Base-by-base conservation (phyloP, 2,888 invertebrate genomes). In the Volucella inanis region DNA sequence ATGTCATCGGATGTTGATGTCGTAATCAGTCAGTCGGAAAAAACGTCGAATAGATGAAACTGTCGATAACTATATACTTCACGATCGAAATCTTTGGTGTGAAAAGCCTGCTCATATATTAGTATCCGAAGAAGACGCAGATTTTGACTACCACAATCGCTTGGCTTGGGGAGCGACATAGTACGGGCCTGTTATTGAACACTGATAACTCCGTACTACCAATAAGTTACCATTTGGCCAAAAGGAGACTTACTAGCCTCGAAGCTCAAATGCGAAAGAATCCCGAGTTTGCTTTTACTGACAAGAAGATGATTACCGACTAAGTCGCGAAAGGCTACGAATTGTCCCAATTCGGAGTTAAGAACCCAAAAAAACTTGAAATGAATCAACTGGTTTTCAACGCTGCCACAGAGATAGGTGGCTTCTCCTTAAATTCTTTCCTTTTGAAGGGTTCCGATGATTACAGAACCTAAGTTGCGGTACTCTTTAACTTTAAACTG, bases 401-500 rank as follows among this genome's bases (percentile, higher is more conserved):
- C 47, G 88, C 88, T 6, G 88, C 88, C 18, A 2, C 18, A 18
- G 18, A 18, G 18, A 18, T 18, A 18, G 18, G 18, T 18, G 18
- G 18, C 18, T 18, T 18, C 2, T 18, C 18, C 18, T 18, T 18
- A 18, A 18, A 18, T 18, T 18, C 1, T n/a, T 38, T 83, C 8
- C 65, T 91, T 8, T 57, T 90, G 11, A 76, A 86, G 10, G 90
- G 90, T 3, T 89, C 90, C 0, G 89, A 90, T 61, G 62, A 90
- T 3, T 77, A 89, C 0, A 79, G 87, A 12, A 87, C 89, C 3
- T 74, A 91, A 39, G 77, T 88, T 1, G 90, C 90, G 3, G 89
- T 90, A 0, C 74, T 91, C 54, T 87, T 90, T 78, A 87, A 89
- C 1, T 91, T 91, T 79, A 71, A 91, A n/a, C 88, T 89, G 86